These are phyloP conservation scores for Drosophila jambulina DNA, from an alignment of 1,140 invertebrate species.

Conservation along the genomic window DNA sequence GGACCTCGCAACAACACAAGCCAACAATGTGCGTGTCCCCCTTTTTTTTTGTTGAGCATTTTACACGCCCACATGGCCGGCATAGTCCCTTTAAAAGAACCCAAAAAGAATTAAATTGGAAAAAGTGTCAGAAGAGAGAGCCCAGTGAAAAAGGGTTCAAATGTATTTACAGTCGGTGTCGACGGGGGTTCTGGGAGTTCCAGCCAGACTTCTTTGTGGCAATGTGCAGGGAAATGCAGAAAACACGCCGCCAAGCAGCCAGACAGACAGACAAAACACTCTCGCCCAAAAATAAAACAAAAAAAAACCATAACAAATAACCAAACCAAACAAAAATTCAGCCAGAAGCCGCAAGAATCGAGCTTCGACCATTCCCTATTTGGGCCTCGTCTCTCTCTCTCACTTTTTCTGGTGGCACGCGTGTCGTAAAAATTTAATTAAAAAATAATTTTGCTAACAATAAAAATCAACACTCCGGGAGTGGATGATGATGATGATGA, in stretches of 20 bases:
- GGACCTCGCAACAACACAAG: constrained; percentile 12
- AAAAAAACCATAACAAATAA: constrained; percentile 19
- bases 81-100: constrained; percentile 35
- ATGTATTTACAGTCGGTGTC: constrained; percentile 62
- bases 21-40: constrained; percentile 53
- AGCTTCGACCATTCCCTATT: constrained; percentile 37
- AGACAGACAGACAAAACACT: constrained; percentile 40
- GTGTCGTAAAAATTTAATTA: constrained; percentile 81
- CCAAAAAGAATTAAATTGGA: constrained; percentile 48
- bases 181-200: background rate
- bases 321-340: constrained; percentile 8
- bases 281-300: constrained; percentile 5
- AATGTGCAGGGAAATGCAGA: constrained; percentile 59
- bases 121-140: constrained; percentile 29
- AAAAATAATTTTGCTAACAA: constrained; percentile 78
- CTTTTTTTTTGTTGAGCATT: constrained; percentile 33
- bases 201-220: background rate
- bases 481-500: constrained; percentile 31
- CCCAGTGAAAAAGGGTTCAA: constrained; percentile 67
- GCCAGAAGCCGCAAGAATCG: constrained; percentile 38
- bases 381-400: constrained; percentile 16
- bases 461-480: constrained; percentile 73
- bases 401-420: constrained; percentile 41
- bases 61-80: constrained; percentile 54
- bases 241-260: constrained; percentile 58